Evolutionary conservation across 1,140 invertebrate genomes (phyloP).

Genomic region (Pseudomyrmex flavicornis): DNA sequence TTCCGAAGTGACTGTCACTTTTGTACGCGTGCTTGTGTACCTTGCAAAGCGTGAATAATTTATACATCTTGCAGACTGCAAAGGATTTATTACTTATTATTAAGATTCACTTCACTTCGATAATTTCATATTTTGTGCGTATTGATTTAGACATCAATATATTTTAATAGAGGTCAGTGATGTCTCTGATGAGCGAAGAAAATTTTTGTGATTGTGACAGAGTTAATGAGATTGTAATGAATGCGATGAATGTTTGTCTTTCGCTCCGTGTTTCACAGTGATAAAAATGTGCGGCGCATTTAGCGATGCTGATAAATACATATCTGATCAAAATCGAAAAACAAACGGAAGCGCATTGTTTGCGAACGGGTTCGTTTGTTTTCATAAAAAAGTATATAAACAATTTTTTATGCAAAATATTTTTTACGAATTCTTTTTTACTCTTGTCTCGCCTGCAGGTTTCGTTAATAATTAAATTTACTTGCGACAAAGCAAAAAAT

Average conservation of each 20-base stretch:
- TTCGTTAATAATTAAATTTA: constrained; percentile 9
- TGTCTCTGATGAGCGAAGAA: not conserved
- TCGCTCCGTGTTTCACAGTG: not conserved
- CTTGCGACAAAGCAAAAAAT: constrained; percentile 1
- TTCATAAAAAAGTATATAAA: constrained; percentile 5
- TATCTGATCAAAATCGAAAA: constrained; percentile 36
- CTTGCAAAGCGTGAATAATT: too few species aligned
- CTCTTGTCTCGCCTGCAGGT: not conserved
- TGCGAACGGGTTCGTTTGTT: not conserved
- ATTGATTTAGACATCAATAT: not conserved
- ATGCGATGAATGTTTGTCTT: constrained; percentile 43
- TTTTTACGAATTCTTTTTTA: not conserved
- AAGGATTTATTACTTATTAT: constrained; percentile 19
- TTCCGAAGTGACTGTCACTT: constrained; percentile 7
- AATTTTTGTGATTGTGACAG: constrained; percentile 14
- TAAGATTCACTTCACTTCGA: constrained; percentile 9
- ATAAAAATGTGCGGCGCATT: constrained; percentile 16
- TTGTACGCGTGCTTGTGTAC: too few species aligned
- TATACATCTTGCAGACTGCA: not conserved
- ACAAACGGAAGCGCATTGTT: not conserved
- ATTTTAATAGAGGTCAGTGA: not conserved
- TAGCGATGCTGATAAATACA: not conserved
- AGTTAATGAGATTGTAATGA: constrained; percentile 43
- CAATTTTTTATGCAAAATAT: not conserved
- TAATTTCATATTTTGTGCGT: not conserved